phyloP scores from a whole-genome alignment of 2,797 vertebrate species.

The Pseudomugil gertrudae region DNA sequence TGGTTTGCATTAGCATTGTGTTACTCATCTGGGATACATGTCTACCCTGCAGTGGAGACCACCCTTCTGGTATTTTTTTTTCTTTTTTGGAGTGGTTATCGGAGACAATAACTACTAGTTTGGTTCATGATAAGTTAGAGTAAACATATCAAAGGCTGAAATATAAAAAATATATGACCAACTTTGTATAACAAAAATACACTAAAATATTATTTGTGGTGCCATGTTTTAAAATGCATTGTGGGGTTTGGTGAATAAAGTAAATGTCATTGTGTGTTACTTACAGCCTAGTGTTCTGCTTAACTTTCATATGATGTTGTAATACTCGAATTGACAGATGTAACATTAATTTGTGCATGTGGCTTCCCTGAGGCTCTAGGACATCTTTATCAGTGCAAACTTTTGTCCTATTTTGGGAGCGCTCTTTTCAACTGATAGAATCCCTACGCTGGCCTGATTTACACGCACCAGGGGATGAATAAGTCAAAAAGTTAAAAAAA shows the following conservation, averaged over 20 bases:
- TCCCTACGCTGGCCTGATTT: conserved; percentile 27
- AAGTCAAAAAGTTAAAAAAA: conserved; percentile 34
- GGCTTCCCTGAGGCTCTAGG: conserved; percentile 1
- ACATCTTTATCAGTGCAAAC: conserved; percentile 1
- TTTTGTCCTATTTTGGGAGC: not conserved
- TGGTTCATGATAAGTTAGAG: conserved; percentile 59
- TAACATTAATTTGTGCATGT: conserved; percentile 1
- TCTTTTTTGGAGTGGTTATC: conserved; percentile 57
- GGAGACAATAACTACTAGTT: conserved; percentile 63
- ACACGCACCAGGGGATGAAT: conserved; percentile 44
- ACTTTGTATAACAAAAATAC: not conserved
- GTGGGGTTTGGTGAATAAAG: conserved; percentile 1
- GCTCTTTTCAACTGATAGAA: conserved; percentile 19
- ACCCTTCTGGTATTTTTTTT: conserved; percentile 56
- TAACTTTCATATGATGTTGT: conserved; percentile 6
- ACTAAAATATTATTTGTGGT: conserved; percentile 18
- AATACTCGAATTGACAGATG: conserved; percentile 19
- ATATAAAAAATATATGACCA: not conserved
- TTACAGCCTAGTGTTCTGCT: conserved; percentile 7
- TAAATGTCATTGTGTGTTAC: conserved; percentile 4
- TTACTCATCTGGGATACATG: conserved; percentile 56
- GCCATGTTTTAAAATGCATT: not conserved
- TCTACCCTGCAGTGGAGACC: conserved; percentile 43
- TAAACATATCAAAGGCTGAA: conserved; percentile 9
- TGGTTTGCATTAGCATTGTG: conserved; percentile 61